Base-by-base conservation (phyloP, 1,140 invertebrate genomes). In the Lordiphosa collinella region DNA sequence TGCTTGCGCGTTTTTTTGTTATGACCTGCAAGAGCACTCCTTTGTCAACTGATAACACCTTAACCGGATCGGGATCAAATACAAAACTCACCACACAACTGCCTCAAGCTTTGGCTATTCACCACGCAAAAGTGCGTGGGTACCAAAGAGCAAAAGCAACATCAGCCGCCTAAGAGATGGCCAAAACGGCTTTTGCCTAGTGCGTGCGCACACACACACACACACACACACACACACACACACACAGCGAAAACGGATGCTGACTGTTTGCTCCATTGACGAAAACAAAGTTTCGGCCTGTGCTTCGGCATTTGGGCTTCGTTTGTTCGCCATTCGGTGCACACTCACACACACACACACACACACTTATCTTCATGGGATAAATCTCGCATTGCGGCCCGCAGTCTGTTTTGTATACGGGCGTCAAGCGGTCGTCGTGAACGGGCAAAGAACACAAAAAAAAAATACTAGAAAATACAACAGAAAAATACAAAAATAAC, bases 401-500 rank as follows among this genome's bases (percentile, higher is more conserved):
- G 69, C 79, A 84, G 79, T 84, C 79, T 85, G 79, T 84, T 84
- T 84, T 71, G 74, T 46, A 85, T 74, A 85, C 79, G 79, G 79
- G 79, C 79, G 79, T 85, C 70, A 85, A 84, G 69, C 79, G 79
- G 79, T 84, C 70, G 79, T 84, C 74, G 79, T 61, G 69, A 74
- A 69, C 78, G 78, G 79, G 52, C 66, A 29, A 82, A 59, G 8
- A 53, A 51, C 40, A 48, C 29, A 37, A 41, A 50, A 52, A 10
- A 4, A 38, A 22, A 43, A 36, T 34, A 32, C n/a, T 14, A 57
- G 50, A n/a, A 51, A 37, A 8, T 53, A 44, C 35, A 69, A 25
- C 12, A 50, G 8, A 4, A 6, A 51, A 50, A 29, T n/a, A n/a
- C n/a, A n/a, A 31, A 35, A 48, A 35, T 22, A 32, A 60, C 31